Percentiles rank a stretch among this genome's conserved stretches.
Evolutionary conservation across 1,140 invertebrate species (phyloP).

Genomic region (Brachionus sp.): DNA sequence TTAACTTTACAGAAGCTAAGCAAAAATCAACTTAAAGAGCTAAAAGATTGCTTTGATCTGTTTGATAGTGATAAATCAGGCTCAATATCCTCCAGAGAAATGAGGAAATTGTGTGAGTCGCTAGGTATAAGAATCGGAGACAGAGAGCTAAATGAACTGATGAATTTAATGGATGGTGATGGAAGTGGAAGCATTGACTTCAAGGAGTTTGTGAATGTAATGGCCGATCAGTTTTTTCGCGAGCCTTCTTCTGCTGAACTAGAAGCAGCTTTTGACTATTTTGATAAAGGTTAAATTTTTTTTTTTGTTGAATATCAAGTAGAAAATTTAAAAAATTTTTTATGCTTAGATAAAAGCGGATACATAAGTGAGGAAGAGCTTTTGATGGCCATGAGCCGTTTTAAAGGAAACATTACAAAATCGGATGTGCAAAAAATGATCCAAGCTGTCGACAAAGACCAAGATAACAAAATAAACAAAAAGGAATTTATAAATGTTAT

Average conservation of each 20-base stretch:
- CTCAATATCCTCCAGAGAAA: neutral
- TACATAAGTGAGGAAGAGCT: constrained; percentile 33
- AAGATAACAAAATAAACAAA: constrained; percentile 27
- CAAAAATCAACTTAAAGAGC: neutral
- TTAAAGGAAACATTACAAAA: neutral
- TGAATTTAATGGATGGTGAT: constrained; percentile 29
- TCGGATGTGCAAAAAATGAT: constrained; percentile 13
- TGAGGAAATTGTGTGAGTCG: neutral
- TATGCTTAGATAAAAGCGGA: constrained; percentile 4
- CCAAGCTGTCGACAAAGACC: neutral
- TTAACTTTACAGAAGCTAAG: neutral
- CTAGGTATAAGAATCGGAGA: neutral
- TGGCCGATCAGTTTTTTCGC: constrained; percentile 20
- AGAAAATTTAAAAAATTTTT: neutral
- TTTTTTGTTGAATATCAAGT: neutral
- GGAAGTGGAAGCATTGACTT: constrained; percentile 27
- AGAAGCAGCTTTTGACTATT: constrained; percentile 20
- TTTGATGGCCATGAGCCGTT: neutral
- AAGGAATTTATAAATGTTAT: constrained; percentile 42
- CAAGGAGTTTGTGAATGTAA: constrained; percentile 34
- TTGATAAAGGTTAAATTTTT: constrained; percentile 10
- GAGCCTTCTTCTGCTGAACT: neutral
- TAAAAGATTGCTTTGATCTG: constrained; percentile 7
- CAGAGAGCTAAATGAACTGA: neutral
- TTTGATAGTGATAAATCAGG: constrained; percentile 38